Evolutionary conservation across 2,797 vertebrate species (phyloP), one percentile per base, ranked within the genome.

Genomic region (Emys orbicularis): DNA sequence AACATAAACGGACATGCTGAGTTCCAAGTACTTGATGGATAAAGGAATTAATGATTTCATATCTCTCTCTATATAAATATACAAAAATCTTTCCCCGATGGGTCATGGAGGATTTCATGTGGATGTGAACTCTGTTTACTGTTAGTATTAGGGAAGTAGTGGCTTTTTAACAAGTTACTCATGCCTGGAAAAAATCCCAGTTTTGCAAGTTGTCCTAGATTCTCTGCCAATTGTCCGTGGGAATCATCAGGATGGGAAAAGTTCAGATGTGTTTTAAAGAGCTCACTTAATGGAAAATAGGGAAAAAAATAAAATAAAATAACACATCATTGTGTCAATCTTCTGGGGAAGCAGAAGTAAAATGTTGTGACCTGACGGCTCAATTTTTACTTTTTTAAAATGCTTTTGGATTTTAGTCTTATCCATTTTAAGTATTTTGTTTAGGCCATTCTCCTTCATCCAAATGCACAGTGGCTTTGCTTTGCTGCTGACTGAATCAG

Each of bases 131-230:
- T 98, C 98, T 98, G 98, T 98, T 98, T 98, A 98, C 98, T 98
- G 98, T 98, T 98, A 98, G 97, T 99, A 99, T 99, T 99, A 99
- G 99, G 99, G 99, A 99, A 99, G 99, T 99, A 98, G 98, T 98
- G 98, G 99, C 98, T 99, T 99, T 99, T 99, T 99, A 99, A 99
- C 99, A 99, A 99, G 99, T 99, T 99, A 99, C 99, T 99, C 99
- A 98, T 98, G 98, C 98, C 98, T 99, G 99, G 99, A 99, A 99
- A 98, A 99, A 98, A 99, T 99, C 98, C 99, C 99, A 99, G 99
- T 98, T 99, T 99, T 99, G 99, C 99, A 99, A 99, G 99, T 99
- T 98, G 98, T 99, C 99, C 98, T 98, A 98, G 97, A 98, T 98
- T 98, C 98, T 98, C 98, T 99, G 99, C 99, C 99, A 99, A 99